phyloP scores from a whole-genome alignment of 2,113 vertebrate genomes.

The Orycteropus afer region DNA sequence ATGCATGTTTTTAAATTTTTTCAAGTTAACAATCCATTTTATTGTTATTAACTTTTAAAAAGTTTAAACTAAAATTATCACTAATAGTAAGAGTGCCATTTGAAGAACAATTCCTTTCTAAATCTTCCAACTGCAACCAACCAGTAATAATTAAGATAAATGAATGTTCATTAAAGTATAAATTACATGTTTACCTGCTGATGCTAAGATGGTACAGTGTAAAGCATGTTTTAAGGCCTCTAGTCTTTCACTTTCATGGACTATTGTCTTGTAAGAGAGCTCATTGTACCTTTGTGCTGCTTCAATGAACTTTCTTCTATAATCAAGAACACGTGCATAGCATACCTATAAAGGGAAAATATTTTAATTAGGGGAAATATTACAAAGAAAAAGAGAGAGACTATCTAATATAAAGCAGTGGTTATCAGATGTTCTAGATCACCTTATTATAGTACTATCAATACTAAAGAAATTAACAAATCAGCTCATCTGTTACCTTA shows the following conservation, averaged over 20 bases:
- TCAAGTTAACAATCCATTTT: constrained; percentile 36
- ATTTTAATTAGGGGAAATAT: constrained; percentile 25
- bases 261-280: constrained; percentile 98
- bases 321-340: constrained; percentile 97
- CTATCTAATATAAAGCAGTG: background rate
- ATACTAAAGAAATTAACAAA: constrained; percentile 52
- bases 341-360: constrained; percentile 90
- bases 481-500: constrained; percentile 87
- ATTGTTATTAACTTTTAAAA: constrained; percentile 14
- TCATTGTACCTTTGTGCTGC: constrained; percentile 98
- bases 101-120: constrained; percentile 4
- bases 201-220: constrained; percentile 98
- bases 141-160: constrained; percentile 35
- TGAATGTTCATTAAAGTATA: background rate
- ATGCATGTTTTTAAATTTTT: background rate
- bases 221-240: constrained; percentile 98
- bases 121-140: background rate
- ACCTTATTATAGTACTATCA: background rate
- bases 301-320: constrained; percentile 98
- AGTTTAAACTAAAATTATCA: background rate
- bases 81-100: background rate
- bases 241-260: constrained; percentile 96
- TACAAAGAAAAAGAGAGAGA: background rate
- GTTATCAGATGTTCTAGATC: constrained; percentile 4
- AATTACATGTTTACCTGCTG: constrained; percentile 91